Conservation (phyloP, 1,140 invertebrate species). For the Lutraria rhynchaena region DNA sequence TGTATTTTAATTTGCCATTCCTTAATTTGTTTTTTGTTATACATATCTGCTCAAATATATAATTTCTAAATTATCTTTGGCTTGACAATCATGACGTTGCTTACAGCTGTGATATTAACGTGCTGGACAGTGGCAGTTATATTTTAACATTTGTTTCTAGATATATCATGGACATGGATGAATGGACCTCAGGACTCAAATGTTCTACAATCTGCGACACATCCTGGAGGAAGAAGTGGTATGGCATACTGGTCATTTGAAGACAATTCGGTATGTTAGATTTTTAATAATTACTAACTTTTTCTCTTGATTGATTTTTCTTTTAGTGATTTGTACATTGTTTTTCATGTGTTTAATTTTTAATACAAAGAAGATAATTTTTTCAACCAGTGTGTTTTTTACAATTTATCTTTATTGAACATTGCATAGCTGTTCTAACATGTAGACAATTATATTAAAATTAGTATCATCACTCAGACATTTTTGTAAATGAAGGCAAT, state of each 20-base stretch:
- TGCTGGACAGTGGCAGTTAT: too few relatives aligned
- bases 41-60: too few relatives aligned
- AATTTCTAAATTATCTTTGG: too few relatives aligned
- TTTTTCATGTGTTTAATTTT: too few relatives aligned
- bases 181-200: slow-evolving; percentile 12
- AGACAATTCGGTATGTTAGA: slow-evolving; percentile 3
- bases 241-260: slow-evolving; percentile 31
- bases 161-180: slow-evolving; percentile 42
- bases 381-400: background rate
- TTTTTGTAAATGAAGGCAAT: too few relatives aligned
- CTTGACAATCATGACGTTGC: too few relatives aligned
- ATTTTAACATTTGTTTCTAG: slow-evolving; percentile 1
- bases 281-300: too few relatives aligned
- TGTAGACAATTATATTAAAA: background rate
- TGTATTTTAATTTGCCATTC: too few relatives aligned
- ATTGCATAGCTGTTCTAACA: too few relatives aligned
- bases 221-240: slow-evolving; percentile 34
- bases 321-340: background rate
- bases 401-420: background rate
- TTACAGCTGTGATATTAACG: too few relatives aligned
- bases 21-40: too few relatives aligned
- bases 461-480: too few relatives aligned
- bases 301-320: background rate
- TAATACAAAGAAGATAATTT: background rate
- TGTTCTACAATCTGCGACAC: background rate